These are phyloP conservation scores for Scarus forsteni DNA, from an alignment of 2,797 vertebrate species.

Conservation along the genomic window DNA sequence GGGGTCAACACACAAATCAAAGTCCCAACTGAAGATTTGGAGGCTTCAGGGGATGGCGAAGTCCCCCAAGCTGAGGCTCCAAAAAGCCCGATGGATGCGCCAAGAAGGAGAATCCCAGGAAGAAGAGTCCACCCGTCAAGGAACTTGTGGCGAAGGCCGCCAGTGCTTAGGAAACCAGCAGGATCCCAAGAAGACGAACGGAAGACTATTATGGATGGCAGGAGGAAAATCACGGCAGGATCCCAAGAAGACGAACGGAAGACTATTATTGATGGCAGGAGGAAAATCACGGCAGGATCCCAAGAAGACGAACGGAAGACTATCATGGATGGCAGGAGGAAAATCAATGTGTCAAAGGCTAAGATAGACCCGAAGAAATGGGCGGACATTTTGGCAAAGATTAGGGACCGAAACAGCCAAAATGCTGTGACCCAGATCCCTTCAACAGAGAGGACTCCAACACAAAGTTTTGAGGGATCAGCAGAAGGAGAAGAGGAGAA, in stretches of 20 bases:
- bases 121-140: conserved; percentile 68
- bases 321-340: conserved; percentile 83
- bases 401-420: conserved; percentile 83
- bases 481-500: conserved; percentile 67
- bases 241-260: conserved; percentile 66
- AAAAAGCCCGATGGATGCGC: conserved; percentile 49
- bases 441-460: conserved; percentile 30
- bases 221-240: conserved; percentile 80
- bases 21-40: conserved; percentile 69
- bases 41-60: conserved; percentile 84
- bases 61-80: conserved; percentile 19
- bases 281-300: conserved; percentile 78
- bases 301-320: conserved; percentile 68
- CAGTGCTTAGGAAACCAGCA: conserved; percentile 67
- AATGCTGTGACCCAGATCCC: conserved; percentile 65
- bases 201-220: conserved; percentile 79
- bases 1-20: conserved; percentile 79
- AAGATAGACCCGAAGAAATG: conserved; percentile 92
- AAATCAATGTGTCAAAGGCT: conserved; percentile 86
- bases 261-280: conserved; percentile 80
- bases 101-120: conserved; percentile 51
- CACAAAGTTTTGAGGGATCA: conserved; percentile 64
- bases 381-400: conserved; percentile 94
- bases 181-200: conserved; percentile 60
- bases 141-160: conserved; percentile 61